Evolutionary conservation across 2,113 vertebrate genomes (phyloP).

Genomic region (Caretta caretta): DNA sequence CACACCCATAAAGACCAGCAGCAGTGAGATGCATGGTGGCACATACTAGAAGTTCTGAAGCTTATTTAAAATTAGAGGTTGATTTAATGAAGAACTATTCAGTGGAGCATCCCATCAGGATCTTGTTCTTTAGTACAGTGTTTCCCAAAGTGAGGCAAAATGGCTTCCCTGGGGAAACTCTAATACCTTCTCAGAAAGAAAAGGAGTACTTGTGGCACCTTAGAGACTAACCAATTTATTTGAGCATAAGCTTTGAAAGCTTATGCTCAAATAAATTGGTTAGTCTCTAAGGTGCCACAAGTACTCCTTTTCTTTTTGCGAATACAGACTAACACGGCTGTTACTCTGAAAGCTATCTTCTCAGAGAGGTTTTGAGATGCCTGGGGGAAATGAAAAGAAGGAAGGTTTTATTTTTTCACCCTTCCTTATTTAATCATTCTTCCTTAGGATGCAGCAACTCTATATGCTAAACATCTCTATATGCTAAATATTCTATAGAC

Average conservation of each 20-base stretch:
- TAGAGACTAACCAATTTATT: too few species aligned
- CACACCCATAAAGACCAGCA: background rate
- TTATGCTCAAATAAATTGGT: too few species aligned
- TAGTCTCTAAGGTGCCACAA: too few species aligned
- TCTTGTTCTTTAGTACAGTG: background rate
- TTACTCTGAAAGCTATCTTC: background rate
- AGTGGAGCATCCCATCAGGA: background rate
- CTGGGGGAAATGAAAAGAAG: background rate
- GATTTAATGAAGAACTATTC: background rate
- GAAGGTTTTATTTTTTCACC: background rate
- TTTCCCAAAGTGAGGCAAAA: background rate
- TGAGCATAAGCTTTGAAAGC: too few species aligned
- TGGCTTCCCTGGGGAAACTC: background rate
- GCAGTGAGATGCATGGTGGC: background rate
- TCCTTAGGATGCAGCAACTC: background rate
- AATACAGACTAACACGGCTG: too few species aligned
- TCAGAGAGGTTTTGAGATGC: background rate
- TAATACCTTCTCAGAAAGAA: background rate
- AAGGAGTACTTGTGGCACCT: too few species aligned
- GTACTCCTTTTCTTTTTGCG: too few species aligned
- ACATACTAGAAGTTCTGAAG: background rate
- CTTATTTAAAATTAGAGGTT: background rate
- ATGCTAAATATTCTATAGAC: background rate
- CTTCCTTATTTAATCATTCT: background rate
- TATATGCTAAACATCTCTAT: background rate